phyloP scores from a whole-genome alignment of 2,888 invertebrate genomes.

The Pantelozetes paolii region DNA sequence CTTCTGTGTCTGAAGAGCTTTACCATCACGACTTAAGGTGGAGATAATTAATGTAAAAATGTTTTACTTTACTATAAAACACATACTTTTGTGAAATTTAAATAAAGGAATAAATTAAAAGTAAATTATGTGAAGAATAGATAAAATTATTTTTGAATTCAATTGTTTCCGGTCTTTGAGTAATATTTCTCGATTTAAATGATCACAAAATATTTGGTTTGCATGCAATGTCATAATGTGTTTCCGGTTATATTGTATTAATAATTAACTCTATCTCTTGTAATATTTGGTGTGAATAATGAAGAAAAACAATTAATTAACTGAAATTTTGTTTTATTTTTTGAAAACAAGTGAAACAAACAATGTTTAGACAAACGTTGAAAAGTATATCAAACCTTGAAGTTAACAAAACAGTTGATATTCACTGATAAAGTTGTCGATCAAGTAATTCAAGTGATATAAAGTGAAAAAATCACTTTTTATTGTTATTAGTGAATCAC shows the following conservation, averaged over 20 bases:
- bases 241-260: neutral
- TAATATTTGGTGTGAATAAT: too few relatives aligned
- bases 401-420: neutral
- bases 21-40: too few relatives aligned
- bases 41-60: too few relatives aligned
- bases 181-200: neutral
- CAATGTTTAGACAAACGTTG: too few relatives aligned
- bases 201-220: neutral
- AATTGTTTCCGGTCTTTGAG: conserved; percentile 11
- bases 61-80: neutral
- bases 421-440: conserved; percentile 16
- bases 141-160: neutral
- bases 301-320: too few relatives aligned
- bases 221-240: conserved; percentile 2
- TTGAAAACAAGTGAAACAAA: too few relatives aligned
- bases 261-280: conserved; percentile 9
- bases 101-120: conserved; percentile 3
- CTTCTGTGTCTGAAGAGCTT: too few relatives aligned
- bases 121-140: neutral
- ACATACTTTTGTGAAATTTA: neutral
- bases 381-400: neutral
- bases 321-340: too few relatives aligned
- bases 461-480: neutral
- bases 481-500: too few relatives aligned
- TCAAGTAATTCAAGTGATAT: conserved; percentile 12